Conservation (phyloP, 2,888 invertebrate species). For the Deilephila elpenor region DNA sequence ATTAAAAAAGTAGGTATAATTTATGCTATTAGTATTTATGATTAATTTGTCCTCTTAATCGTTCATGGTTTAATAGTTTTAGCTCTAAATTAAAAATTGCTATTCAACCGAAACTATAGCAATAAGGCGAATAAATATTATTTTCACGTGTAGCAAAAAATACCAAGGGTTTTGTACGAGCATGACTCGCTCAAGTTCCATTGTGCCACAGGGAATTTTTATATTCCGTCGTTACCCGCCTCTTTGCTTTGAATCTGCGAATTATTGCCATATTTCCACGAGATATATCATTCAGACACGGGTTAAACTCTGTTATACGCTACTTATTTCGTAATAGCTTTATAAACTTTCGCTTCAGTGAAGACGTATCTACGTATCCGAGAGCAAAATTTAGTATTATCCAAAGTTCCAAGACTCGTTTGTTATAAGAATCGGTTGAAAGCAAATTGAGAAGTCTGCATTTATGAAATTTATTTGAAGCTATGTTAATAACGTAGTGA, state of each 20-base stretch:
- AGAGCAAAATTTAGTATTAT: conserved; percentile 3
- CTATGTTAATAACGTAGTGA: background rate
- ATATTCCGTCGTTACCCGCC: conserved; percentile 45
- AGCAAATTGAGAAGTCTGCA: background rate
- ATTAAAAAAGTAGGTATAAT: too few relatives aligned
- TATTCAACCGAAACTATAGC: background rate
- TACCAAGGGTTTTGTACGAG: background rate
- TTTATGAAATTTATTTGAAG: conserved; percentile 6
- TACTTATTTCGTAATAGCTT: conserved; percentile 27
- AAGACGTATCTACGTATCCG: conserved; percentile 13
- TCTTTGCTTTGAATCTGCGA: conserved; percentile 53
- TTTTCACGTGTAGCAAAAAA: conserved; percentile 6
- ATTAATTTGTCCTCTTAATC: too few relatives aligned
- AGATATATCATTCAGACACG: conserved; percentile 44
- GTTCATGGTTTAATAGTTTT: too few relatives aligned
- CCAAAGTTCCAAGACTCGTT: background rate
- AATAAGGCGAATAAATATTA: background rate
- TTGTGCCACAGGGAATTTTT: conserved; percentile 49
- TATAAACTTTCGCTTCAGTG: conserved; percentile 17
- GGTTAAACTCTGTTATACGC: conserved; percentile 28
- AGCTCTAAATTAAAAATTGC: too few relatives aligned
- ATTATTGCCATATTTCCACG: conserved; percentile 54
- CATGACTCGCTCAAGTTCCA: conserved; percentile 7
- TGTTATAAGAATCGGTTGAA: conserved; percentile 7
- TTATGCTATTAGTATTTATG: too few relatives aligned